Base-by-base conservation (phyloP, 35 echinoderm and acorn worm species). In the Ptychodera flava region DNA sequence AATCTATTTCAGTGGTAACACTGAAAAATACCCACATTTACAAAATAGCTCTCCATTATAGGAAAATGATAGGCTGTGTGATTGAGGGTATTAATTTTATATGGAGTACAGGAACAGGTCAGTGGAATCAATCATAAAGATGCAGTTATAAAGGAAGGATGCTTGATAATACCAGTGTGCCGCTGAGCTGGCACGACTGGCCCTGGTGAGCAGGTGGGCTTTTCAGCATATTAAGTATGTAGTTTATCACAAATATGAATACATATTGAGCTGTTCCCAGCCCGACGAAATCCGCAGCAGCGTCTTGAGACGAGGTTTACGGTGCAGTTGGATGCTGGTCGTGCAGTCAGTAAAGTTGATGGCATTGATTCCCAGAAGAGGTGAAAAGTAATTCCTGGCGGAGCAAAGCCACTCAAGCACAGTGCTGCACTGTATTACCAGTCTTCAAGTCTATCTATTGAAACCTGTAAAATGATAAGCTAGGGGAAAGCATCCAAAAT, bases 161-260 rank as follows among this genome's bases (percentile, higher is more conserved):
- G 45, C 45, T 64, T 64, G 22, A 64, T 64, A 64, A 64, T 64
- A 64, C 6, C 22, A 22, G 22, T 64, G 22, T 64, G 45, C 6
- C 22, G 22, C n/a, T n/a, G n/a, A n/a, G n/a, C n/a, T 64, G 22
- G 6, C 22, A 22, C 22, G 45, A 64, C 45, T 64, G 45, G 45
- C 45, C 45, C 22, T 22, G 6, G 45, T 64, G 45, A 64, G 45
- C 45, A 64, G 45, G 45, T 64, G 45, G 45, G 22, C 6, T 22
- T 64, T 6, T 64, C 45, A 64, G 6, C 45, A 22, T 22, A 64
- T 64, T 64, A 64, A 64, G 45, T 64, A 64, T 64, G 45, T 64
- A 64, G 45, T 64, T 64, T 64, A 64, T 64, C 45, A 64, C 45
- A 64, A 64, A 64, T 64, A 64, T 64, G 45, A 64, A 64, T 64